Base-by-base conservation (phyloP, 2,888 invertebrate genomes). In the Eremobia ochroleuca region DNA sequence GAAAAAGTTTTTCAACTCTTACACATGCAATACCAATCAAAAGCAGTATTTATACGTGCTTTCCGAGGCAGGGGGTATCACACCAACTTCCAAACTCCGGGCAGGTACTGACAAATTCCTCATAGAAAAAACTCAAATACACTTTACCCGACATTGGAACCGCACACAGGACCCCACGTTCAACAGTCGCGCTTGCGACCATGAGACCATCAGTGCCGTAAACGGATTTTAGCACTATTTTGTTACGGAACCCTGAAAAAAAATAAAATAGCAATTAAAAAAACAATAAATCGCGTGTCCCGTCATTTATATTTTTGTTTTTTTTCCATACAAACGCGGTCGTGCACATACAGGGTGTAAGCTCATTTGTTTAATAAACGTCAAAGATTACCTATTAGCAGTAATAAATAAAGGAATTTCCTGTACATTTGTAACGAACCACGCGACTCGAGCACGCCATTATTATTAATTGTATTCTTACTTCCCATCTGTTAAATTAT, bases 321-420 rank as follows among this genome's bases (percentile, higher is more conserved):
- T 69, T 69, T 77, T 62, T 34, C 18, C 15, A 21, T 13, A 64
- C 6, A 59, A 82, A 62, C 68, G 58, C 68, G 67, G 58, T 80
- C 76, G 68, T 81, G 69, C 76, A 62, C 75, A 81, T 77, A 75
- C 49, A 77, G 65, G 79, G 82, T 88, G 87, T 88, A 88, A 87
- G 88, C 85, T 88, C 85, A 90, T 92, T 92, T 91, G 89, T 91
- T 89, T 82, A 83, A 80, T 81, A 80, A 88, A 90, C 85, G 89
- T 91, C 90, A 91, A 85, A 88, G 85, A 88, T 79, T 87, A 87
- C 87, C 85, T 75, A 89, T 91, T 88, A 91, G 83, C 79, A 76
- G 81, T 84, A 85, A 87, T 87, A 86, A 90, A 88, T 87, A 87
- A 77, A 71, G 61, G 83, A 61, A 79, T 87, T 89, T 86, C 83